Evolutionary conservation across 2,797 vertebrate genomes (phyloP), one percentile per base, ranked within the genome.

Genomic region (Xiphophorus birchmanni): DNA sequence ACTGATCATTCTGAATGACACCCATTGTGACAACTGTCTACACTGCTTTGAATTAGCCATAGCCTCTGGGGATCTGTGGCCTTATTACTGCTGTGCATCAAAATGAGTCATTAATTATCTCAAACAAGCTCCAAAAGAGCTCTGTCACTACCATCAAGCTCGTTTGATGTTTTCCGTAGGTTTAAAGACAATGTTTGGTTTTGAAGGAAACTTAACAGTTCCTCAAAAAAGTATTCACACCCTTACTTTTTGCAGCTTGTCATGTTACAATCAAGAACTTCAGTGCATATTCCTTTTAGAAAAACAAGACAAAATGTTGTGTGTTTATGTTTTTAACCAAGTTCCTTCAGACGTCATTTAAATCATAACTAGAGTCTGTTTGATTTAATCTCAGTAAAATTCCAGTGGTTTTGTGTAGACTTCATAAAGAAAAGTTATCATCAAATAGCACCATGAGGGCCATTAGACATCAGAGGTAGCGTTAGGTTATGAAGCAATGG

Each of bases 51-150:
- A 90, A 90, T 90, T 91, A 92, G 91, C 84, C 52, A 75, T 73
- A 60, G 78, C 93, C 92, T 87, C 75, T 84, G 84, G 91, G 88
- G 87, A 86, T 88, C 73, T 87, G 86, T 91, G 90, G 85, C 91
- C 91, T 92, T 92, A 91, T 92, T 91, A 90, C 83, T 81, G 85
- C 74, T 69, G 47, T 83, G 83, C 81, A 88, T 84, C 89, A 73
- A 91, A 88, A 90, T 91, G 87, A 93, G 80, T 93, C 89, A 90
- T 89, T 90, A 83, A 91, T 90, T 89, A 88, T 89, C 74, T 69
- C 10, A 86, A 87, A 84, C 79, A 76, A 82, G 75, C 71, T 81
- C 78, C 80, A n/a, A 76, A 83, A 85, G 84, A 82, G 77, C 83
- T 81, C 83, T 75, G 74, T 83, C 87, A 84, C 50, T 12, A 11